Base-by-base conservation (phyloP, 2,113 vertebrate genomes). In the Paracanthobrama guichenoti region DNA sequence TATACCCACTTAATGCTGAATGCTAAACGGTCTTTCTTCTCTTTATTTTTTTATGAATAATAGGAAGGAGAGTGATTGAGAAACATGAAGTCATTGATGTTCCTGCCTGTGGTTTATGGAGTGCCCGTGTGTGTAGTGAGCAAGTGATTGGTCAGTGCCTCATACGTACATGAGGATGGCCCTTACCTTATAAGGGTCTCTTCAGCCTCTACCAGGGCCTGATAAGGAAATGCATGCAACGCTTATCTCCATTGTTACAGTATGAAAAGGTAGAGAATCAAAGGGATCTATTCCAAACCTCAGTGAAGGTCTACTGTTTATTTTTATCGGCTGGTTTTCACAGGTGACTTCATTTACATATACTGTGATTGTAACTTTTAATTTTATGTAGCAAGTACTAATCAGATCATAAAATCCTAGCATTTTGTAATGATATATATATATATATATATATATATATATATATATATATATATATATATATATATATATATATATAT, bases 131-230 rank as follows among this genome's bases (percentile, higher is more conserved):
- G 31, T 48, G 67, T 73, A 78, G 59, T 11, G n/a, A 14, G 22
- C 16, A 24, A 26, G 72, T 48, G 74, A 83, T 81, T 69, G 84
- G 84, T 83, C 86, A 85, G 78, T 78, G 55, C 42, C 20, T 80
- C 10, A 13, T 74, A 55, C 11, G 69, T 60, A 83, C 86, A 86
- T 18, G 59, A 82, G 48, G 28, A 79, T 24, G 18, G 13, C 66
- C 35, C 60, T 86, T 44, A 88, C 90, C 89, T 91, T 92, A 92
- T 91, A 93, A 91, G 92, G 88, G 87, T 26, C 72, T 90, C 67
- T 85, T 59, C 75, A 28, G 6, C 42, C 42, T 86, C 79, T 60
- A 48, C 44, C 10, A 62, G 81, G 59, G 67, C 81, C 84, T 35
- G 62, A 86, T 84, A 84, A 86, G 64, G 74, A 80, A 81, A 77